Base-by-base conservation (phyloP, 2,113 vertebrate species). In the Semnopithecus entellus region DNA sequence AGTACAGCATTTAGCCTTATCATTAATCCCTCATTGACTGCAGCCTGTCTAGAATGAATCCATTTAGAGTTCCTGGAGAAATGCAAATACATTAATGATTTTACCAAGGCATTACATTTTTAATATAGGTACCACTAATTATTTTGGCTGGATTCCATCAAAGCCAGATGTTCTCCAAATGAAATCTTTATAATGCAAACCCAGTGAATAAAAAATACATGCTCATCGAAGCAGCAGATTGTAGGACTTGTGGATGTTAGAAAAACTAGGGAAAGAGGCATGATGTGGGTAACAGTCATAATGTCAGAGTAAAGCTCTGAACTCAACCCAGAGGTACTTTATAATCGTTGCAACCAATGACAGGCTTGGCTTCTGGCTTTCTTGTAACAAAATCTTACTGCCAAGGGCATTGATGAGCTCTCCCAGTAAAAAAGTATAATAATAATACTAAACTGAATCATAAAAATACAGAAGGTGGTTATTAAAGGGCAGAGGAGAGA, bases 371-470 rank as follows among this genome's bases (percentile, higher is more conserved):
- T 97, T 93, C 96, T 96, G 90, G 48, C 95, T 93, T 95, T 91
- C 61, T 88, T 86, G 30, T 79, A 96, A 94, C 92, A 94, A 97
- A 97, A 91, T 97, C 78, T 97, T 94, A 88, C 88, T 91, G 95
- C 96, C 94, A 97, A 95, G 50, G 38, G 40, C 94, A 92, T 22
- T n/a, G 55, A 96, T 90, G 79, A 92, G 50, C 79, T 97, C 59
- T 86, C 83, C 40, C 78, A 95, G 85, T 97, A 95, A 96, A 97
- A 98, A 94, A 66, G 75, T 96, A 92, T 25, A 92, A 76, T 92
- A 98, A 97, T 87, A 96, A 91, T 93, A 55, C 97, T 96, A 88
- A 96, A 88, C 25, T 79, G 94, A 96, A 97, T 94, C 96, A 96
- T 96, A 96, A 97, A 97, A 97, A 90, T 88, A 32, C 59, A 97